phyloP scores from a whole-genome alignment of 2,797 vertebrate genomes.

The Salmo trutta region DNA sequence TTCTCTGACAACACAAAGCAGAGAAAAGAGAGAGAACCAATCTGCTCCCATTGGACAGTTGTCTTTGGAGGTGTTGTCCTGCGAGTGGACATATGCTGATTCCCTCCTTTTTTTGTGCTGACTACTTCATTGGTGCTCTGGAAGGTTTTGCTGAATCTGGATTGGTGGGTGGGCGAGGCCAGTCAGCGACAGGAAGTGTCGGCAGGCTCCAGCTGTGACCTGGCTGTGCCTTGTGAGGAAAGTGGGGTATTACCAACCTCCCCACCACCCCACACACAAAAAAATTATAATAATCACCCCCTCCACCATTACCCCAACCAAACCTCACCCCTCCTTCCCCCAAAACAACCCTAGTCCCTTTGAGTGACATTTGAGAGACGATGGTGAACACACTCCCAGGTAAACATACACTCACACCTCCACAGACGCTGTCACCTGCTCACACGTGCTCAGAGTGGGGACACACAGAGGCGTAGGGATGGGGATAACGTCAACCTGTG shows the following conservation, averaged over 20 bases:
- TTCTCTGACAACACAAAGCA: slow-evolving; percentile 34
- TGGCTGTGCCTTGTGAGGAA: too few relatives aligned
- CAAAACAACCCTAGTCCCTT: neutral
- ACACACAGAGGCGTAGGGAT: neutral
- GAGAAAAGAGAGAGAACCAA: slow-evolving; percentile 50
- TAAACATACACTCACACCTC: slow-evolving; percentile 50
- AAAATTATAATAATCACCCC: neutral
- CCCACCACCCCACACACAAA: neutral
- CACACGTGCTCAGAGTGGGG: slow-evolving; percentile 26
- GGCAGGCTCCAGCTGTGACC: neutral
- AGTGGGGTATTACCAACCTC: neutral
- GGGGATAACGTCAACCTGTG: slow-evolving; percentile 46
- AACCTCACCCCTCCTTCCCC: neutral
- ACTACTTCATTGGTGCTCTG: slow-evolving; percentile 65
- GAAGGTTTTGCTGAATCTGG: slow-evolving; percentile 65
- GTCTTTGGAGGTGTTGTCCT: slow-evolving; percentile 69
- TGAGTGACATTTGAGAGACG: neutral
- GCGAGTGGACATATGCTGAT: slow-evolving; percentile 77
- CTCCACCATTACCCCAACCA: neutral
- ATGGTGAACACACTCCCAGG: slow-evolving; percentile 30
- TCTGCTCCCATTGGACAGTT: slow-evolving; percentile 64
- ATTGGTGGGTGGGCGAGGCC: slow-evolving; percentile 4
- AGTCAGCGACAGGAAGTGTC: neutral
- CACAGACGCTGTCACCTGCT: slow-evolving; percentile 49
- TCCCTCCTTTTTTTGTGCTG: slow-evolving; percentile 70